phyloP scores from a whole-genome alignment of 2,797 vertebrate genomes.

The Acrossocheilus fasciatus region DNA sequence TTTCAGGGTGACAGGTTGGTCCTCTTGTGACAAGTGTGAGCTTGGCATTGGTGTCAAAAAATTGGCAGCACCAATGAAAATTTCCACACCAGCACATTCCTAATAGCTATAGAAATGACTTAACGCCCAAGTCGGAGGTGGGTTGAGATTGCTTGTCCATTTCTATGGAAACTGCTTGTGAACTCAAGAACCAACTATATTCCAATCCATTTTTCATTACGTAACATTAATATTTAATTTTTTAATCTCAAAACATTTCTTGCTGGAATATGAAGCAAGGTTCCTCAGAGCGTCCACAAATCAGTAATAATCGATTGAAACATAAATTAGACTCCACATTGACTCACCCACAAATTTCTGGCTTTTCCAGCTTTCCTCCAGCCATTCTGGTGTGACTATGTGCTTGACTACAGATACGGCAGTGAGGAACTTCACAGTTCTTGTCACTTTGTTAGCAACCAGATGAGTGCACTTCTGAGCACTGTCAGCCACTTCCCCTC shows the following conservation, averaged over 20 bases:
- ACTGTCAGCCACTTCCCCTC: slow-evolving; percentile 90
- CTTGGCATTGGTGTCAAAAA: neutral
- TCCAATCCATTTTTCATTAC: slow-evolving; percentile 13
- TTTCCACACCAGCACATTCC: neutral
- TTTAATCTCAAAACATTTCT: slow-evolving; percentile 23
- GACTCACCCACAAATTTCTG: slow-evolving; percentile 92
- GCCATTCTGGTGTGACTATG: slow-evolving; percentile 93
- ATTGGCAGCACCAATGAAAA: neutral
- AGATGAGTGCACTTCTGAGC: slow-evolving; percentile 92
- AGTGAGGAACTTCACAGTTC: slow-evolving; percentile 96
- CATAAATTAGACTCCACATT: neutral
- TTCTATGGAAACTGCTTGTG: slow-evolving; percentile 7
- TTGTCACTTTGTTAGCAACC: slow-evolving; percentile 91
- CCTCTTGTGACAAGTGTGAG: neutral
- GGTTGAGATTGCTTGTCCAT: neutral
- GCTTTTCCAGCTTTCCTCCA: slow-evolving; percentile 94
- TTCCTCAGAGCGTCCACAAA: neutral
- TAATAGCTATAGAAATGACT: neutral
- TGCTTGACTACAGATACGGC: slow-evolving; percentile 93
- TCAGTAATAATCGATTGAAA: neutral
- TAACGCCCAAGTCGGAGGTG: neutral
- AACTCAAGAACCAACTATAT: neutral
- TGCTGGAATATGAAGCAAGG: neutral
- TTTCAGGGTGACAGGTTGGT: neutral
- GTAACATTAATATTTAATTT: slow-evolving; percentile 8